Base-by-base conservation (phyloP, 2,797 vertebrate genomes). In the Acipenser oxyrinchus region DNA sequence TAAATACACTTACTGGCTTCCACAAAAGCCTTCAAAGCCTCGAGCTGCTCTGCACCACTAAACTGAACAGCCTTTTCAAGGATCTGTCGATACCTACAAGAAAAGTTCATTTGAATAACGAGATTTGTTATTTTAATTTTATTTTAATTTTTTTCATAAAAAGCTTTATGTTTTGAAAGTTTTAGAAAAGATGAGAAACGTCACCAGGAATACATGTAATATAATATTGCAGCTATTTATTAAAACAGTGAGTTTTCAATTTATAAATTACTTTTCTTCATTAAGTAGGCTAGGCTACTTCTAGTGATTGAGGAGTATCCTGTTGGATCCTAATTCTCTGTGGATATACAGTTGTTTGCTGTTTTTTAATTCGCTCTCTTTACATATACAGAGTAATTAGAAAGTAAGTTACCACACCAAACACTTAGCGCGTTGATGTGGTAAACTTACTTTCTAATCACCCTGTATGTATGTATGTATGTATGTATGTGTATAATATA, bases 11-110 rank as follows among this genome's bases (percentile, higher is more conserved):
- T 92, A 99, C 96, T 99, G 81, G 97, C 95, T 95, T 99, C 97
- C 71, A 99, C 97, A 87, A 99, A 99, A 64, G 95, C 96, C 90
- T 97, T 99, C 78, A 99, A 84, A 72, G 95, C 93, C 76, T 99
- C 97, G 69, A 97, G 88, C 57, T 99, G 97, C 65, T 98, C 96
- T 60, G 81, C 84, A 74, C 91, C 94, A 0, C 83, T 90, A 60
- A 96, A 89, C 79, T 96, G 94, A 76, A 99, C 87, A 62, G 95
- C 95, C 82, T 96, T 98, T 80, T 99, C 97, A 83, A 99, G 66
- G 78, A 98, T 98, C 65, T 98, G 95, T 64, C 95, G 94, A 73
- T 99, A 99, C 71, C 96, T 99, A 71, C 66, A 66, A 80, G 71
- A 49, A 12, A 68, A 60, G 7, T 63, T 65, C 23, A 15, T 51